Conservation (phyloP, 2,113 vertebrate species). For the Cyanoramphus novaezelandiae region DNA sequence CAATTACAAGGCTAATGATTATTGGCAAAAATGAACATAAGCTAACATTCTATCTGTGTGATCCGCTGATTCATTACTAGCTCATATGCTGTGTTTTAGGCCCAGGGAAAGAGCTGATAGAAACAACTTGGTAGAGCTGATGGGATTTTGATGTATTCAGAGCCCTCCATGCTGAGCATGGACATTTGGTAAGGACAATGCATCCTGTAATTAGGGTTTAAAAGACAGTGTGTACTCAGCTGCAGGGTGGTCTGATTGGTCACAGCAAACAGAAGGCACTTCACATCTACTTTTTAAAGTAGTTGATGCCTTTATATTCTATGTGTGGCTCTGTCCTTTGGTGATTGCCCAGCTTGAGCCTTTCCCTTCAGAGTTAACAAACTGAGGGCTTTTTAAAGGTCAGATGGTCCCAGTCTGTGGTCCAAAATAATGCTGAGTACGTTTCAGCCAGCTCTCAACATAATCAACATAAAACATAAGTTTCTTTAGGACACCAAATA, state of each 20-base stretch:
- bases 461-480: not conserved
- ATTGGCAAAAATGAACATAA: not conserved
- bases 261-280: not conserved
- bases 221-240: not conserved
- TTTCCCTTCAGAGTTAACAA: not conserved
- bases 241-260: not conserved
- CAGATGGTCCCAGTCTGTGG: not conserved
- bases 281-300: not conserved
- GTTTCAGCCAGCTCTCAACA: not conserved
- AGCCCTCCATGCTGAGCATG: not conserved
- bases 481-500: not conserved
- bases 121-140: not conserved
- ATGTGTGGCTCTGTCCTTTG: not conserved
- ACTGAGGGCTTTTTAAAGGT: not conserved
- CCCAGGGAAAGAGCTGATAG: not conserved
- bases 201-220: not conserved
- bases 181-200: not conserved
- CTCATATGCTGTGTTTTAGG: not conserved
- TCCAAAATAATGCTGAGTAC: not conserved
- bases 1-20: not conserved
- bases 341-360: not conserved
- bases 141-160: not conserved
- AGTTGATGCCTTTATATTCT: not conserved
- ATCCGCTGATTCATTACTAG: not conserved
- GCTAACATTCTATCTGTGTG: not conserved